Conservation (phyloP, 2,113 vertebrate species). For the Agapornis roseicollis region DNA sequence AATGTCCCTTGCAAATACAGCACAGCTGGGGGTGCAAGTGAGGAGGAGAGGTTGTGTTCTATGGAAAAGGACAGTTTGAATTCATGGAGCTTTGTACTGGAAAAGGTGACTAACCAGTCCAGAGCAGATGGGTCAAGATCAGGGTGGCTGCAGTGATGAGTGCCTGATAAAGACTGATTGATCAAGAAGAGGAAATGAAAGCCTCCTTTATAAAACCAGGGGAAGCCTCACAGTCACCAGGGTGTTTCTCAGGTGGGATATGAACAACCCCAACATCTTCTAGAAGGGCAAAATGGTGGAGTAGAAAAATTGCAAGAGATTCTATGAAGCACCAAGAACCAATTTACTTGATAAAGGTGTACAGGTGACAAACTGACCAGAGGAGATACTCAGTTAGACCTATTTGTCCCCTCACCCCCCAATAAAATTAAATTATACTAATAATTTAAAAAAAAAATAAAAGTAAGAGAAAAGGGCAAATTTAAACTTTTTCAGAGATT, state of each 20-base stretch:
- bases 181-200: neutral
- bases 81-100: neutral
- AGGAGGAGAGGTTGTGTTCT: neutral
- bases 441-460: neutral
- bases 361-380: neutral
- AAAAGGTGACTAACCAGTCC: neutral
- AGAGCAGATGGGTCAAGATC: neutral
- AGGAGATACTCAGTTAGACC: neutral
- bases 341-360: neutral
- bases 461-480: too few relatives aligned
- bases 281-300: neutral
- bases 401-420: neutral
- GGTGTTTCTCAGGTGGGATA: neutral
- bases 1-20: neutral
- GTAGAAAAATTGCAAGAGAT: neutral
- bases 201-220: neutral
- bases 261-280: neutral
- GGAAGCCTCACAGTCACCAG: neutral
- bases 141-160: neutral
- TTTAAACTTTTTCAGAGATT: neutral
- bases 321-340: neutral
- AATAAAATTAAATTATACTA: neutral
- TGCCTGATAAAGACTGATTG: neutral
- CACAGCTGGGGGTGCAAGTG: accelerated
- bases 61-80: neutral